Conservation (phyloP, 2,888 invertebrate genomes). For the Lithophane socia region DNA sequence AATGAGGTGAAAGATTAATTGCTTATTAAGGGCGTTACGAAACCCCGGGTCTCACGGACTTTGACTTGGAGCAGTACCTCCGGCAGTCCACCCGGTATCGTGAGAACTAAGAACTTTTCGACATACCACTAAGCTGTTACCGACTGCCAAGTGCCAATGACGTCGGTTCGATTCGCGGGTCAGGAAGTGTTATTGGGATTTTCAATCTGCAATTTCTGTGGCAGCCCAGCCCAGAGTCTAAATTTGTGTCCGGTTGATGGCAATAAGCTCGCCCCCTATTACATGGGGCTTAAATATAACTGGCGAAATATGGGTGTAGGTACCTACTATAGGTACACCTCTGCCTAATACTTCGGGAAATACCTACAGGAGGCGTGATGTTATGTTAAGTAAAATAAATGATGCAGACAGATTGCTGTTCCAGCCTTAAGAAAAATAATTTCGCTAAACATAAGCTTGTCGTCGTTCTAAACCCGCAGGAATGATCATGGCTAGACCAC, state of each 20-base stretch:
- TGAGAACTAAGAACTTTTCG: background rate
- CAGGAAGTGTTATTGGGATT: too few relatives aligned
- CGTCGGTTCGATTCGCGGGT: too few relatives aligned
- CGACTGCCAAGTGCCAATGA: too few relatives aligned
- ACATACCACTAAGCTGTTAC: background rate
- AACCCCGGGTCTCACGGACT: background rate
- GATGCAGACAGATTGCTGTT: background rate
- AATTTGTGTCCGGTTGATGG: too few relatives aligned
- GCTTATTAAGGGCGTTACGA: background rate
- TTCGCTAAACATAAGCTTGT: background rate
- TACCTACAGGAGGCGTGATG: background rate
- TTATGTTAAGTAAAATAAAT: background rate
- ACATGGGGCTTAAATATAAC: too few relatives aligned
- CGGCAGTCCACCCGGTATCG: background rate
- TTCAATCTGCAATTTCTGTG: too few relatives aligned
- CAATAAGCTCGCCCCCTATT: too few relatives aligned
- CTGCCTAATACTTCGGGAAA: too few relatives aligned
- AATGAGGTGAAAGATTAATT: background rate
- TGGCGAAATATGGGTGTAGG: too few relatives aligned
- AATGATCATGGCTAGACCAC: background rate
- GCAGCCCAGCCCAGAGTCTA: too few relatives aligned
- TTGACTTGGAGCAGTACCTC: background rate
- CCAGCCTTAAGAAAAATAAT: background rate
- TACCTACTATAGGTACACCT: too few relatives aligned
- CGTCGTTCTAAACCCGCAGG: background rate